Percentiles rank a stretch among this genome's conserved stretches.
Evolutionary conservation across 2,888 invertebrate species (phyloP).

Genomic region (Xestoiulus laeticollis): DNA sequence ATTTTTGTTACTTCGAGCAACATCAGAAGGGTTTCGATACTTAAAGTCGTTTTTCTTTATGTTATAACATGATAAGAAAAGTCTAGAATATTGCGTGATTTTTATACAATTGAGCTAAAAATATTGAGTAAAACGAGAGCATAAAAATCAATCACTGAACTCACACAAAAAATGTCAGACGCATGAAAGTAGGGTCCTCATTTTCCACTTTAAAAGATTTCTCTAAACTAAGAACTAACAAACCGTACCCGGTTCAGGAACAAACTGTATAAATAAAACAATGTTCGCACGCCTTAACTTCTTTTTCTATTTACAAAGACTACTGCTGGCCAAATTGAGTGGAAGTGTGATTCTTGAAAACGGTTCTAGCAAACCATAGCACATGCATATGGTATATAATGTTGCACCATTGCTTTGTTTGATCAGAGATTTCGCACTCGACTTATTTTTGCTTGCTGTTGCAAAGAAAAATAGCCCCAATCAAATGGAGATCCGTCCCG

Average conservation of each 20-base stretch:
- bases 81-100: no score
- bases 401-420: not conserved
- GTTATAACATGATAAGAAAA: no score
- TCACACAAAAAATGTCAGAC: no score
- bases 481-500: not conserved
- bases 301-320: conserved; percentile 3
- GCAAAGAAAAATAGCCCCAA: conserved; percentile 38
- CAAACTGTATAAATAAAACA: conserved; percentile 25
- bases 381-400: not conserved
- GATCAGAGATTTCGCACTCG: conserved; percentile 39
- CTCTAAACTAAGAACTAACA: not conserved
- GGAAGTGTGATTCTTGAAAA: not conserved
- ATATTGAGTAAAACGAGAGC: no score
- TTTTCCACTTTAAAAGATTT: not conserved
- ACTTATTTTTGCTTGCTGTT: conserved; percentile 27
- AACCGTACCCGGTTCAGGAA: not conserved
- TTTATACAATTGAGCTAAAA: no score
- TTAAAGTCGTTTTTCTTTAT: no score
- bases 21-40: no score
- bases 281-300: conserved; percentile 13
- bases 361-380: not conserved
- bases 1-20: no score
- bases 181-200: not conserved
- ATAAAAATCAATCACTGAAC: no score
- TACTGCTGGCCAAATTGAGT: conserved; percentile 14